A percentile compares a stretch with the other conserved stretches of the same genome.
Evolutionary conservation across 2,888 invertebrate genomes (phyloP).

Genomic region (Mystacides longicornis): DNA sequence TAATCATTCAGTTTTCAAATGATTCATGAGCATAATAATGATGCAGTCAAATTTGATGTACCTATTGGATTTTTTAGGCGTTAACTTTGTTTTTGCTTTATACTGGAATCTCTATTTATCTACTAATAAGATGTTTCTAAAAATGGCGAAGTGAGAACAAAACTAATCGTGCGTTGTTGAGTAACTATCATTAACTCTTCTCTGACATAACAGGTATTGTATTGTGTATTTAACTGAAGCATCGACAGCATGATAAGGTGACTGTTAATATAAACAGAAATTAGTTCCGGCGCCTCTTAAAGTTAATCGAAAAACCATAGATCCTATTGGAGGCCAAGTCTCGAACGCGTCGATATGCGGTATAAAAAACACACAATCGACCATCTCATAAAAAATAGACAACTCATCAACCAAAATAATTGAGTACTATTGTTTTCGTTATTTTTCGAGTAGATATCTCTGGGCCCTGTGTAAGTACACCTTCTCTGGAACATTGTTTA

Average conservation of each 20-base stretch:
- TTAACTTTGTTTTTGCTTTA: too few species aligned
- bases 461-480: background rate
- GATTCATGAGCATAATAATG: too few species aligned
- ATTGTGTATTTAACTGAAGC: background rate
- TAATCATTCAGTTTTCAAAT: too few species aligned
- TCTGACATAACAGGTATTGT: too few species aligned
- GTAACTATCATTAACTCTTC: background rate
- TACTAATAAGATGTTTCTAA: too few species aligned
- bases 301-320: slow-evolving; percentile 22
- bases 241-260: slow-evolving; percentile 6
- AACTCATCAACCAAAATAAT: background rate
- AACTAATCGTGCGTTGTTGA: background rate
- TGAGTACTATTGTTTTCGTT: background rate
- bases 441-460: too few species aligned
- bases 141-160: background rate
- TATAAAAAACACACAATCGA: background rate
- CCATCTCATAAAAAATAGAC: background rate
- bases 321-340: slow-evolving; percentile 9
- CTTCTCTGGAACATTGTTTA: background rate
- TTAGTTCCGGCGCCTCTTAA: slow-evolving; percentile 24
- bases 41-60: too few species aligned
- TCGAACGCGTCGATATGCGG: background rate
- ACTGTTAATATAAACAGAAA: slow-evolving; percentile 23
- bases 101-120: too few species aligned
- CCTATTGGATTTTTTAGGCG: too few species aligned